phyloP scores from a whole-genome alignment of 1,140 invertebrate species.

The Planococcus citri region DNA sequence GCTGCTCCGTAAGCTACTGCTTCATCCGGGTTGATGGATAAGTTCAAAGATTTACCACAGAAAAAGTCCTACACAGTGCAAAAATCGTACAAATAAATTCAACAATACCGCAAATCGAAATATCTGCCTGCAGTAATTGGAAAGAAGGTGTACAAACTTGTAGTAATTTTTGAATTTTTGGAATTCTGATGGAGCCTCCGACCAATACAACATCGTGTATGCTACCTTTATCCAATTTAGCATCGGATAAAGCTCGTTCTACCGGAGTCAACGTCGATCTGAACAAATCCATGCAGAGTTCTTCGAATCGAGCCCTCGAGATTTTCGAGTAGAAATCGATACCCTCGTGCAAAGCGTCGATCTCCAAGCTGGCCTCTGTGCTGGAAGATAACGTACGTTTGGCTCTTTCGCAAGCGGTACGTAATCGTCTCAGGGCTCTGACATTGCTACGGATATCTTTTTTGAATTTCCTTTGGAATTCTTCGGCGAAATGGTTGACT shows the following conservation, averaged over 20 bases:
- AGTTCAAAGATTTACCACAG: slow-evolving; percentile 45
- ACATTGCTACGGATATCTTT: slow-evolving; percentile 38
- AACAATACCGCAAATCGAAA: background rate
- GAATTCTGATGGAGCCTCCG: slow-evolving; percentile 63
- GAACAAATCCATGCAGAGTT: slow-evolving; percentile 47
- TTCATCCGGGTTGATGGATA: slow-evolving; percentile 55
- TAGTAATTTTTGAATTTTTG: slow-evolving; percentile 47
- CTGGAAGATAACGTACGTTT: slow-evolving; percentile 45
- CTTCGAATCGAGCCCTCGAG: slow-evolving; percentile 47
- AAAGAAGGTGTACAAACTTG: slow-evolving; percentile 20
- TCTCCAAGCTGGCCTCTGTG: slow-evolving; percentile 42
- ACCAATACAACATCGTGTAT: slow-evolving; percentile 72
- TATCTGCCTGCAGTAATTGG: background rate
- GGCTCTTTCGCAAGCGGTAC: slow-evolving; percentile 48
- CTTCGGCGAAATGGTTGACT: slow-evolving; percentile 53
- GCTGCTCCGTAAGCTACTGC: slow-evolving; percentile 53
- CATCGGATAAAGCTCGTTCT: slow-evolving; percentile 56
- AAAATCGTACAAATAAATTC: background rate
- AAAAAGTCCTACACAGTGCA: slow-evolving; percentile 39
- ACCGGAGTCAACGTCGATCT: slow-evolving; percentile 43
- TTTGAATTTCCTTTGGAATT: slow-evolving; percentile 41
- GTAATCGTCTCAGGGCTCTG: slow-evolving; percentile 43
- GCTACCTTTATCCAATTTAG: slow-evolving; percentile 52
- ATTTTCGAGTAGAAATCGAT: slow-evolving; percentile 48
- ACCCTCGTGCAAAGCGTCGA: slow-evolving; percentile 42